phyloP scores from a whole-genome alignment of 53 echinoderm and acorn worm species.

The Luidia sarsii region DNA sequence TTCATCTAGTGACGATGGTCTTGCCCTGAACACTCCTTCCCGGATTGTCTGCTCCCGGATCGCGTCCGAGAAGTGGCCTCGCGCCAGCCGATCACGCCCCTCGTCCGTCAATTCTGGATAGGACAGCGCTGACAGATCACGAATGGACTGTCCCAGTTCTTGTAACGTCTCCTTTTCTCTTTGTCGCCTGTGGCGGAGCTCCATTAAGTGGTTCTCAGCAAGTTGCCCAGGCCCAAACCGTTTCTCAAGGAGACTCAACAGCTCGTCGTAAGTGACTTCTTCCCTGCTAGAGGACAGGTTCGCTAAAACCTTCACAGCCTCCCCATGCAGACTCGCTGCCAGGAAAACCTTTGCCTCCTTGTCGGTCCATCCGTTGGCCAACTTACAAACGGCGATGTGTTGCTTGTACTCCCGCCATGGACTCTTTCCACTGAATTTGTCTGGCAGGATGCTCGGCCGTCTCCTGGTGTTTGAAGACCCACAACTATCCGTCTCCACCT shows the following conservation, averaged over 20 bases:
- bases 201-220: conserved; percentile 10
- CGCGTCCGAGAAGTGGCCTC: conserved; percentile 31
- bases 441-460: conserved; percentile 34
- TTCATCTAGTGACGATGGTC: not conserved
- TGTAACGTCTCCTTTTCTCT: conserved; percentile 12
- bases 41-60: not conserved
- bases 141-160: conserved; percentile 20
- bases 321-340: conserved; percentile 14
- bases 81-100: conserved; percentile 13
- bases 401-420: conserved; percentile 7
- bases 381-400: conserved; percentile 5
- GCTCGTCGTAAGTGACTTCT: not conserved
- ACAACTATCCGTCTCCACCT: no score
- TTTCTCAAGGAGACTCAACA: not conserved
- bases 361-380: conserved; percentile 14
- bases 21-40: conserved; percentile 11
- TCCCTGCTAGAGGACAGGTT: not conserved
- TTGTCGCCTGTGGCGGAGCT: conserved; percentile 20
- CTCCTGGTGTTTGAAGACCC: no score
- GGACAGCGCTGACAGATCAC: conserved; percentile 13
- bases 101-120: conserved; percentile 10
- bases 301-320: conserved; percentile 1
- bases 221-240: conserved; percentile 15
- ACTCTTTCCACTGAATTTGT: conserved; percentile 27
- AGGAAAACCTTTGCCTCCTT: conserved; percentile 11